Evolutionary conservation across 2,888 invertebrate genomes (phyloP).

Genomic region (Orchestes rusci): DNA sequence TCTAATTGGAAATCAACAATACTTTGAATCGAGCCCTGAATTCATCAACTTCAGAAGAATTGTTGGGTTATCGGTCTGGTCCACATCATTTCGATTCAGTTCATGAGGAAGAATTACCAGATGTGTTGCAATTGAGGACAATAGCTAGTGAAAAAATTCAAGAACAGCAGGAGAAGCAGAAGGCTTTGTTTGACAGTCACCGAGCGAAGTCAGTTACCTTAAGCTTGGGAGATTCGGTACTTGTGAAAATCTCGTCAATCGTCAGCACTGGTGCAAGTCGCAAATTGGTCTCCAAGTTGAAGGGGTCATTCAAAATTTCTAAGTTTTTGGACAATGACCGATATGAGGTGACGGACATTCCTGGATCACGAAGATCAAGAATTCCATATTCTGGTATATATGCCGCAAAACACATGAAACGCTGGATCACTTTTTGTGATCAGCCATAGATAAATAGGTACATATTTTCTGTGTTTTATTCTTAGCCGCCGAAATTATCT

Average conservation of each 20-base stretch:
- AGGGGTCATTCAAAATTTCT: conserved; percentile 8
- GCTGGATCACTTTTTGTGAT: conserved; percentile 7
- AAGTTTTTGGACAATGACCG: conserved; percentile 12
- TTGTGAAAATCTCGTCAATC: conserved; percentile 6
- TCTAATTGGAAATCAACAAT: not conserved
- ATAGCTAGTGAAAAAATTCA: too few relatives aligned
- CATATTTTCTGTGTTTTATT: too few relatives aligned
- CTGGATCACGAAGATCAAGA: conserved; percentile 11
- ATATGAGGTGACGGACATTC: conserved; percentile 14
- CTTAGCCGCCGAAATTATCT: too few relatives aligned
- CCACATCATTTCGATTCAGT: too few relatives aligned
- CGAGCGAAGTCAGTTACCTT: conserved; percentile 1
- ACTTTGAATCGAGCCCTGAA: too few relatives aligned
- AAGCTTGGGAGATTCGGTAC: too few relatives aligned
- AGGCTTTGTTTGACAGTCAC: not conserved
- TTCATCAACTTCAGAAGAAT: too few relatives aligned
- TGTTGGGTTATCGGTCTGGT: too few relatives aligned
- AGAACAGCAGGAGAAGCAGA: too few relatives aligned
- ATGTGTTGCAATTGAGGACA: too few relatives aligned
- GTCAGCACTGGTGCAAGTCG: conserved; percentile 12
- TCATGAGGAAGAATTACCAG: too few relatives aligned
- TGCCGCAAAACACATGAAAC: conserved; percentile 12
- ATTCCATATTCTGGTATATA: conserved; percentile 11
- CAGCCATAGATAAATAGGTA: not conserved
- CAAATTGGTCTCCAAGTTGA: conserved; percentile 9